Base-by-base conservation (phyloP, 2,888 invertebrate genomes). In the Clanis bilineata region DNA sequence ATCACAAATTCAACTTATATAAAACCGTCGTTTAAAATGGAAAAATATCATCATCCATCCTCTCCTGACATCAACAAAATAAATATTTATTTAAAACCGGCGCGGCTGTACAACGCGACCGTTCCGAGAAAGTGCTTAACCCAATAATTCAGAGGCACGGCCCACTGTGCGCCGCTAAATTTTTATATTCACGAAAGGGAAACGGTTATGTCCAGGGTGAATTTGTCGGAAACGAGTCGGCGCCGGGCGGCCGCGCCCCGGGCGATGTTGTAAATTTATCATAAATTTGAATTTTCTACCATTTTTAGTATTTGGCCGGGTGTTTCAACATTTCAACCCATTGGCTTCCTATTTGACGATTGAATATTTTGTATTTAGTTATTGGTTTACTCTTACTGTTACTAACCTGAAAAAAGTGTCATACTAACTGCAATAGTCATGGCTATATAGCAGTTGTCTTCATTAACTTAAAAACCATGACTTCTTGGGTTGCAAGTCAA, bases 181-280 rank as follows among this genome's bases (percentile, higher is more conserved):
- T 88, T 89, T 90, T 88, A 89, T 85, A 78, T 73, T 71, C 76
- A 68, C 72, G 72, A 77, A 79, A 82, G 76, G 82, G 80, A 87
- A 87, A 88, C 83, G 77, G 88, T 85, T 88, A 86, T 86, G 82
- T 79, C 79, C 79, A 72, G 77, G 78, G 80, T 79, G 82, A 80
- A 82, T 80, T 82, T 77, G 76, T 73, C 73, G 79, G 79, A 76
- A 80, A 77, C 72, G 75, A 68, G 73, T 66, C 71, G 69, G 67
- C 70, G 67, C 36, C 39, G 58, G 23, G 51, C 47, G 57, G 15
- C 39, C 65, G 68, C 67, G 73, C 69, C 72, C 64, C 61, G 60
- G 63, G 63, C 62, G 56, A 59, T 58, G 56, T 76, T 74, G 74
- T 75, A 77, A 78, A 76, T 73, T 75, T 70, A 61, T 66, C 70